Base-by-base conservation (phyloP, 2,113 vertebrate genomes). In the Oncorhynchus masou region DNA sequence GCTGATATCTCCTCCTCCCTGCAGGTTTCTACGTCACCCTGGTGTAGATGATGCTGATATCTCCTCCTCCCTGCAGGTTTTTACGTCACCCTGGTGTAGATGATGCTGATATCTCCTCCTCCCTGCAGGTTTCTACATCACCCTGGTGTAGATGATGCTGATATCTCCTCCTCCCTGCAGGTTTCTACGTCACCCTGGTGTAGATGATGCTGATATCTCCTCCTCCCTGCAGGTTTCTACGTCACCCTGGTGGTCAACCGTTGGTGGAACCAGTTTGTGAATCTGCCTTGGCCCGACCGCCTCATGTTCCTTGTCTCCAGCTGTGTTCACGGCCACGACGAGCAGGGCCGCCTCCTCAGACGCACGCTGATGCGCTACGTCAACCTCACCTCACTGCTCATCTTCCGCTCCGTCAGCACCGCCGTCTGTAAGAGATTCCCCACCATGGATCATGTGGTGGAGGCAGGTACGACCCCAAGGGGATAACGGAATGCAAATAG, bases 251-350 rank as follows among this genome's bases (percentile, higher is more conserved):
- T 97, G 76, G 97, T 98, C 87, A 97, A 97, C 79, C 95, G 96
- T 39, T 98, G 97, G 97, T 98, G 97, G 96, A 96, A 96, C 84
- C 96, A 98, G 91, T 98, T 97, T 86, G 94, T 96, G 81, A 98
- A 97, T 78, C 90, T 98, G 74, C 97, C 97, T 0, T 98, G 97
- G 97, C 94, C 96, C 0, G 97, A 98, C 81, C 90, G 96, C 31
- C 90, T 98, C 82, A 98, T 98, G 97, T 83, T 96, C 81, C 95
- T 95, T 81, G 96, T 98, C 91, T 97, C 96, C 73, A 97, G 97
- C 89, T 96, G 94, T 9, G 95, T 98, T 3, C 95, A 95, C n/a
- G n/a, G n/a, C n/a, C n/a, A n/a, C n/a, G 96, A 97, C 19, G 96
- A 97, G 81, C 93, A 96, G 0, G 96, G 96, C 2, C 96, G 97